Percentiles rank a stretch among this genome's conserved stretches.
phyloP scores from a whole-genome alignment of 2,797 vertebrate genomes.

The Vipera ursinii region DNA sequence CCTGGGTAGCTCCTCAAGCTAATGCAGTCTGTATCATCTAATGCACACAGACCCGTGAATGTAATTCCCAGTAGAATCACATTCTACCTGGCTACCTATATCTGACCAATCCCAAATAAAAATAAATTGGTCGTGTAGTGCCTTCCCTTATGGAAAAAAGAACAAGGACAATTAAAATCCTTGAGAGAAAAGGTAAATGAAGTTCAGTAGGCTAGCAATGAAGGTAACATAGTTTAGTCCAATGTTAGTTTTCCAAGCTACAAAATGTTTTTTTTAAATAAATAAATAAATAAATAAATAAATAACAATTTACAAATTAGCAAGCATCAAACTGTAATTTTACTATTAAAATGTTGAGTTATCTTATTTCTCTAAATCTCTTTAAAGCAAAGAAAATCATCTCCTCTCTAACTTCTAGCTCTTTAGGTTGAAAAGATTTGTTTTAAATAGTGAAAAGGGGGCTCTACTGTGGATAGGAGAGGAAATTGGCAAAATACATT shows the following conservation, averaged over 20 bases:
- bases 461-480: neutral
- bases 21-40: neutral
- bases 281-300: neutral
- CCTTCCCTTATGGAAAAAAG: neutral
- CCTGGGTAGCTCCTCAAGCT: neutral
- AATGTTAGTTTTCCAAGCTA: neutral
- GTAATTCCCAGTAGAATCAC: neutral
- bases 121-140: neutral
- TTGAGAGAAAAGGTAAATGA: constrained; percentile 10
- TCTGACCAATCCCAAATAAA: neutral
- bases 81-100: neutral
- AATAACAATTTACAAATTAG: neutral
- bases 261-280: neutral
- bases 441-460: neutral
- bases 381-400: neutral
- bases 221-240: neutral
- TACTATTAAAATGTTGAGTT: neutral
- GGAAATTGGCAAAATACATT: neutral
- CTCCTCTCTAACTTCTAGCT: neutral
- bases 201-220: neutral
- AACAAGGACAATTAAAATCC: neutral
- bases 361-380: neutral
- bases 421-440: neutral
- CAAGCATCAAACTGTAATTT: neutral
- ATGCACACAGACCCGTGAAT: neutral